A percentile compares a stretch with the other conserved stretches of the same genome.
phyloP scores from a whole-genome alignment of 2,113 vertebrate species.

The Notothenia coriiceps region DNA sequence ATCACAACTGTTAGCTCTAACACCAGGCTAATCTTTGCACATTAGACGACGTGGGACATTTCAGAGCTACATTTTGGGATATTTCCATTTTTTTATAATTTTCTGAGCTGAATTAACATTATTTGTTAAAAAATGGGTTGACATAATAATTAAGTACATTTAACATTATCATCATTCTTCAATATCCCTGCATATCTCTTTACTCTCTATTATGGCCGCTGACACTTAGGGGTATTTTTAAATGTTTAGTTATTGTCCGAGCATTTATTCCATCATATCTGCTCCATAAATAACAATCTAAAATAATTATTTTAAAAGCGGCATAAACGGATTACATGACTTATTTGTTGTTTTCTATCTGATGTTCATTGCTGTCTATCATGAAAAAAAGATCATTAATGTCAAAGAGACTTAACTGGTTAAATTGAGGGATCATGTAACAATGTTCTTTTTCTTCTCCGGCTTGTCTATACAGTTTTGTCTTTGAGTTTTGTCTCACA shows the following conservation, averaged over 20 bases:
- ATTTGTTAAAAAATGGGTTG: background rate
- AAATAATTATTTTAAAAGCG: background rate
- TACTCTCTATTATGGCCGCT: background rate
- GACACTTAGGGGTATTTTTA: background rate
- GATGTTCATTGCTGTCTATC: background rate
- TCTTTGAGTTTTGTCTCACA: constrained; percentile 21
- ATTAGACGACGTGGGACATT: background rate
- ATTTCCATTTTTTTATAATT: too few species aligned
- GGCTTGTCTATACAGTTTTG: background rate
- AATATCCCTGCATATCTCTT: background rate
- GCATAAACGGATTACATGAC: background rate
- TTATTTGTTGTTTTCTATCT: background rate
- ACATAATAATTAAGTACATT: background rate
- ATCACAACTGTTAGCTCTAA: background rate
- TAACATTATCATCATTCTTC: background rate
- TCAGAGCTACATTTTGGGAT: background rate
- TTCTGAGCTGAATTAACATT: background rate
- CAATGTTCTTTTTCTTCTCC: background rate
- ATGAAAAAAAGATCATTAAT: background rate
- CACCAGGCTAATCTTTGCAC: background rate
- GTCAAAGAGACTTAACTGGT: background rate
- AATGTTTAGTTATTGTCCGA: background rate
- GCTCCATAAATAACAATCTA: background rate
- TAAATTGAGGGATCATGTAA: background rate
- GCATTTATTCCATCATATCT: background rate